These are phyloP conservation scores for Trichechus manatus DNA, from an alignment of 2,113 vertebrate genomes.

Conservation along the genomic window DNA sequence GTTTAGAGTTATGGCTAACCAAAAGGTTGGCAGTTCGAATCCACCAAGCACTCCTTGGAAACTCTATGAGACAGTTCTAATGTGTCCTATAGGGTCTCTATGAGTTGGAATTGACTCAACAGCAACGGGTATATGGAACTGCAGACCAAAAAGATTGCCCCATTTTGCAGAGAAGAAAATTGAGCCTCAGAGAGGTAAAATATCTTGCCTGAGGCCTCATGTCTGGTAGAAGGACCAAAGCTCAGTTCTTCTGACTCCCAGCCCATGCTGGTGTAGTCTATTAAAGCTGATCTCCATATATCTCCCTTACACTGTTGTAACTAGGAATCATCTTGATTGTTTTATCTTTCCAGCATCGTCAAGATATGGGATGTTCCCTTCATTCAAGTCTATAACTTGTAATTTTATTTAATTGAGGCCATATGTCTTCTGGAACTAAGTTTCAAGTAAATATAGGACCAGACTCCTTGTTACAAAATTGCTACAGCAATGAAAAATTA, in stretches of 20 bases:
- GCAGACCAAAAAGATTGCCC: not conserved
- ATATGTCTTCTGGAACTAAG: not conserved
- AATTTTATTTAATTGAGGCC: not conserved
- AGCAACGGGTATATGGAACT: not conserved
- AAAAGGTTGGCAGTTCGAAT: no score
- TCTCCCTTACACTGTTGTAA: not conserved
- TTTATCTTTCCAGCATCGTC: not conserved
- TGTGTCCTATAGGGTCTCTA: no score
- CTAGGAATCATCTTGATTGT: not conserved
- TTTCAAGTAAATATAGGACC: not conserved
- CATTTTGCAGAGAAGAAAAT: slow-evolving; percentile 28
- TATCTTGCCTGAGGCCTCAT: not conserved
- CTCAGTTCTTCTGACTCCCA: not conserved
- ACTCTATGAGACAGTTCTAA: no score
- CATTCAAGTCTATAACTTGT: not conserved
- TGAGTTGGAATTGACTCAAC: no score
- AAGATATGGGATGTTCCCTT: not conserved
- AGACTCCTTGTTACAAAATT: not conserved
- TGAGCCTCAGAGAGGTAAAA: not conserved
- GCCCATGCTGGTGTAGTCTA: not conserved
- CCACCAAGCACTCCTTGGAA: no score
- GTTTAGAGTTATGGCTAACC: no score
- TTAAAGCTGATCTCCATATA: not conserved
- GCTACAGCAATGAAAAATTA: not conserved
- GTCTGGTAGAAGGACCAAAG: not conserved